Evolutionary conservation across 1,140 invertebrate genomes (phyloP), one percentile per base, ranked within the genome.

Genomic region (Propsilocerus akamusi): DNA sequence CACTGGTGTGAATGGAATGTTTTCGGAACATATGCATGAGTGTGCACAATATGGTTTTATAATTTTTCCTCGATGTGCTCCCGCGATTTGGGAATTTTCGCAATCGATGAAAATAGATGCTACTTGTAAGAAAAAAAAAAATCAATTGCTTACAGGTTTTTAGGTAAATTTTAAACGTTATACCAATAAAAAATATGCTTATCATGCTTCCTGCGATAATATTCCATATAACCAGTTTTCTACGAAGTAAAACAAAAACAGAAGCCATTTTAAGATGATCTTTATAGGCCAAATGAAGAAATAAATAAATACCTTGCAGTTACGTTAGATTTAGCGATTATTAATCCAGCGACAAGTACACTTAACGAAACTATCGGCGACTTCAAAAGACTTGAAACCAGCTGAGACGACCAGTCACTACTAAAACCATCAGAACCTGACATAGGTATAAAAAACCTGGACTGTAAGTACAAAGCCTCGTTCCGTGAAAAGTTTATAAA

Each of bases 1-100:
- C 11, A 84, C 69, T 2, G 82, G 82, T 47, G 72, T 68, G 54
- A 83, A 83, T 52, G 71, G 65, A 49, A 70, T 69, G 25, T 71
- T 72, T 14, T 70, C 59, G 1, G 65, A 71, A 59, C 81, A 84
- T 14, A 68, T 60, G 56, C 81, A 85, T 20, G 74, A 53, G 26
- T 55, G 60, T 57, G 79, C 81, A 56, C 80, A 83, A 23, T 65
- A 71, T 24, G 61, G 65, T n/a, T 66, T 58, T 2, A 67, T 57
- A 0, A 71, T 64, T 55, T 61, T 65, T 41, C 58, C 56, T 50
- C 53, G 58, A 48, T 58, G 53, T 52, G 70, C 60, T 2, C 67
- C 60, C 24, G 62, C 60, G n/a, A 74, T 65, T 0, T 61, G 53
- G 0, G 58, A 58, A 49, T 71, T 72, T 2, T 68, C 55, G 48